Conservation (phyloP, 2,797 vertebrate genomes). For the Lithobates sylvaticus region DNA sequence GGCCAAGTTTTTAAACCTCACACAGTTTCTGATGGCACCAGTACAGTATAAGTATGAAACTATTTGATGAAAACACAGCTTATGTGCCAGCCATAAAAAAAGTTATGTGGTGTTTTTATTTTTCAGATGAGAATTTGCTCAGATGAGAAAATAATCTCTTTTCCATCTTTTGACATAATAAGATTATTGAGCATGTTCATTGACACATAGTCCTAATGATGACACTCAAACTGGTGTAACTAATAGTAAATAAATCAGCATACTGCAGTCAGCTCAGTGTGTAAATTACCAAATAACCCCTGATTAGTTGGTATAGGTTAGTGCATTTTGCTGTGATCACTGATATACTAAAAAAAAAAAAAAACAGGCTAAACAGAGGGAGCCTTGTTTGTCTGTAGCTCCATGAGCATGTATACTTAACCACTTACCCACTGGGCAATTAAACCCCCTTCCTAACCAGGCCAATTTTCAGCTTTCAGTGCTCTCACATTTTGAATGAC, state of each 20-base stretch:
- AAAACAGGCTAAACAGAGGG: no score
- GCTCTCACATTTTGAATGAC: no score
- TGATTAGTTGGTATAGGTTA: background rate
- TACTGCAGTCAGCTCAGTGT: background rate
- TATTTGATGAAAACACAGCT: constrained; percentile 4
- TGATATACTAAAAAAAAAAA: no score
- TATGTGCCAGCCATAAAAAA: constrained; percentile 7
- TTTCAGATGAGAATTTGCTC: constrained; percentile 2
- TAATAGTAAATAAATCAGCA: background rate
- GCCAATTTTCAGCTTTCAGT: no score
- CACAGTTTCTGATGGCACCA: constrained; percentile 42
- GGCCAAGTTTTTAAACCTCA: constrained; percentile 36
- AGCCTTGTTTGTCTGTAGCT: no score
- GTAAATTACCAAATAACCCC: background rate
- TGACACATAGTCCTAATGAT: background rate
- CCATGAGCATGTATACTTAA: background rate
- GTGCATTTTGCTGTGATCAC: no score
- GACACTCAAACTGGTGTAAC: background rate
- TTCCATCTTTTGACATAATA: background rate
- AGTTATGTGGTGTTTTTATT: background rate
- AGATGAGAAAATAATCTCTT: constrained; percentile 6
- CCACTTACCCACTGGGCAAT: no score
- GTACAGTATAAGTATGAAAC: constrained; percentile 18
- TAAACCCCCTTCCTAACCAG: no score
- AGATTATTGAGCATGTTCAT: background rate